A percentile compares a stretch with the other conserved stretches of the same genome.
Evolutionary conservation across 1,140 invertebrate genomes (phyloP).

Genomic region (Scaptomyza graminum): DNA sequence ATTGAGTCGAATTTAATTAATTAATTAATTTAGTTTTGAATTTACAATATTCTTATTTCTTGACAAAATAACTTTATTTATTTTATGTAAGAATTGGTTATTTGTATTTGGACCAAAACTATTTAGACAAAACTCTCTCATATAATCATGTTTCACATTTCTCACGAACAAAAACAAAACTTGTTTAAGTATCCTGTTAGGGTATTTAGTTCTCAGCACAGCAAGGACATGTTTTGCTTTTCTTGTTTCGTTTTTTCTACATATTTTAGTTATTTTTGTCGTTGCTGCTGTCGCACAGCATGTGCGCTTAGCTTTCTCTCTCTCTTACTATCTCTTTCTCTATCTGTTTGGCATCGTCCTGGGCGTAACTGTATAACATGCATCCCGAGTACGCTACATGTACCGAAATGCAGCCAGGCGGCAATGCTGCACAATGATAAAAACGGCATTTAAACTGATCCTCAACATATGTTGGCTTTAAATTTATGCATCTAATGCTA

Average conservation of each 20-base stretch:
- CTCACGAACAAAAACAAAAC: background rate
- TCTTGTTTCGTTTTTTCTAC: background rate
- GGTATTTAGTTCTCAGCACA: constrained; percentile 1
- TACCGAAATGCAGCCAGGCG: constrained; percentile 74
- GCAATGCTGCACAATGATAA: constrained; percentile 60
- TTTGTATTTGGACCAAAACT: too few relatives aligned
- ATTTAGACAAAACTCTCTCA: background rate
- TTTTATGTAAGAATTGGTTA: too few relatives aligned
- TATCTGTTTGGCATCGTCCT: constrained; percentile 20
- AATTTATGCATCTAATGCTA: constrained; percentile 13
- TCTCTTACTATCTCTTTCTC: background rate
- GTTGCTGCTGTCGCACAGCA: constrained; percentile 30
- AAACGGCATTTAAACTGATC: constrained; percentile 33
- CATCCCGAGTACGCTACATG: constrained; percentile 58
- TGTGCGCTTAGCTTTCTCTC: constrained; percentile 21
- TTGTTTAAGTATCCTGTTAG: background rate
- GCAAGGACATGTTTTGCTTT: constrained; percentile 1
- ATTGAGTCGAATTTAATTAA: too few relatives aligned
- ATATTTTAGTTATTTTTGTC: constrained; percentile 28
- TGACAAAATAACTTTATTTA: too few relatives aligned
- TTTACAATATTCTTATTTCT: too few relatives aligned
- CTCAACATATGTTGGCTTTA: background rate
- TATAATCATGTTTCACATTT: background rate
- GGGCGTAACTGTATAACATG: constrained; percentile 60
- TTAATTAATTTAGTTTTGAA: too few relatives aligned